Conservation (phyloP, 1,140 invertebrate genomes). For the Tetragonula clypearis region DNA sequence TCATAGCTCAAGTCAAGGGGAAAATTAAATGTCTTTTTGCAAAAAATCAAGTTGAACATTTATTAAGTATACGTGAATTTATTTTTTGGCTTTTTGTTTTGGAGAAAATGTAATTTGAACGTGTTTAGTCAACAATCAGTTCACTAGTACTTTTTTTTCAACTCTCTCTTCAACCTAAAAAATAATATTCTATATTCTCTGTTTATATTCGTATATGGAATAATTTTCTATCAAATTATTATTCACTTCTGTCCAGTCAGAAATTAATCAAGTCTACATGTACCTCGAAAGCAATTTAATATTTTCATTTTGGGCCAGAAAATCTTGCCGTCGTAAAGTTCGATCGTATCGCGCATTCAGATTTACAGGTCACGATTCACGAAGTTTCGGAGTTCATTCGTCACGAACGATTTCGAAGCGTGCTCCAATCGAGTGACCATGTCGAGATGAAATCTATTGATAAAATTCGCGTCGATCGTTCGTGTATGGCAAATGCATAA, state of each 20-base stretch:
- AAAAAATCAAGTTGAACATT: too few species aligned
- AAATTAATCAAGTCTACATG: not conserved
- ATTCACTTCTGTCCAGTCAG: not conserved
- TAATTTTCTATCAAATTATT: not conserved
- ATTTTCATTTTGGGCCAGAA: not conserved
- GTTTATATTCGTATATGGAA: too few species aligned
- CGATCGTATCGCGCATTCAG: not conserved
- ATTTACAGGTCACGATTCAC: not conserved
- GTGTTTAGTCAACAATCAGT: too few species aligned
- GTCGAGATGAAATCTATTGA: constrained; percentile 28
- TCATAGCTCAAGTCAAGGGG: not conserved
- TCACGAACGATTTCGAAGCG: not conserved
- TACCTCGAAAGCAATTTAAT: not conserved
- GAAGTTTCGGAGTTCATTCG: not conserved
- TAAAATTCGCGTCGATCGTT: constrained; percentile 14
- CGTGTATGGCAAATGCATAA: constrained; percentile 29
- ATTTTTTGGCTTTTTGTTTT: too few species aligned
- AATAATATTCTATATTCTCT: too few species aligned
- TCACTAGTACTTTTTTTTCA: too few species aligned
- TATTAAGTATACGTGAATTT: too few species aligned
- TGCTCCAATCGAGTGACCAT: constrained; percentile 5
- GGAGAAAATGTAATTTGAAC: too few species aligned
- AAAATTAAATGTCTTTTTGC: too few species aligned
- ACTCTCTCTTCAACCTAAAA: too few species aligned
- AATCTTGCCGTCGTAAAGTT: not conserved